Evolutionary conservation across 1,140 invertebrate genomes (phyloP), one percentile per base, ranked within the genome.

Genomic region (Drosophila sulfurigaster): DNA sequence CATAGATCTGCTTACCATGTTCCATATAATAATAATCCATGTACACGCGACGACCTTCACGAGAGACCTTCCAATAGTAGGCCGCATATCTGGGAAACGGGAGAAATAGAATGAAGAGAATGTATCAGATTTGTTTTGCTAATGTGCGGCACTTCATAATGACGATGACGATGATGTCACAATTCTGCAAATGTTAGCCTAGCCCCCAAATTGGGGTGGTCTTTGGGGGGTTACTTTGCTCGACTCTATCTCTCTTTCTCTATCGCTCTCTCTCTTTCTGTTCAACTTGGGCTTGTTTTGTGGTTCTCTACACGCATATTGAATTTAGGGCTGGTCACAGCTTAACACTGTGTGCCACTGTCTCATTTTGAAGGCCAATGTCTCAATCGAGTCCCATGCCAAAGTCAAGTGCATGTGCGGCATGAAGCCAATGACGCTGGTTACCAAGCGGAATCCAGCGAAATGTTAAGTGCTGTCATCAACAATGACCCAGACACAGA

Each of bases 1-100:
- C 96, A 93, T 97, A 97, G 76, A 96, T 96, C 88, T 96, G 95
- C 88, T 95, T 95, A 25, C 95, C 94, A 72, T 93, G 93, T 78
- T 95, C 87, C 81, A 94, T 93, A 67, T 94, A 93, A 11, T 96
- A 86, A 85, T 95, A 96, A 92, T 97, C 96, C 94, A 97, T 97
- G 46, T 96, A 93, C 3, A 95, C 94, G 64, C 94, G 93, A 76
- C 94, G 93, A 54, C 95, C 94, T 89, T 94, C 93, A 66, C 94
- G 92, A 75, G 91, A 93, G 62, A 94, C 93, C 78, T 94, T 94
- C 49, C 95, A 91, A 93, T 95, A 96, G 87, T 95, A 96, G 57
- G 93, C 92, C 11, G 95, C 72, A 93, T 96, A 97, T 88, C 96
- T 96, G n/a, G 30, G 65, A 30, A 52, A 7, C n/a, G 5, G 45